phyloP scores from a whole-genome alignment of 1,140 invertebrate genomes.

The Ganaspis sp. region DNA sequence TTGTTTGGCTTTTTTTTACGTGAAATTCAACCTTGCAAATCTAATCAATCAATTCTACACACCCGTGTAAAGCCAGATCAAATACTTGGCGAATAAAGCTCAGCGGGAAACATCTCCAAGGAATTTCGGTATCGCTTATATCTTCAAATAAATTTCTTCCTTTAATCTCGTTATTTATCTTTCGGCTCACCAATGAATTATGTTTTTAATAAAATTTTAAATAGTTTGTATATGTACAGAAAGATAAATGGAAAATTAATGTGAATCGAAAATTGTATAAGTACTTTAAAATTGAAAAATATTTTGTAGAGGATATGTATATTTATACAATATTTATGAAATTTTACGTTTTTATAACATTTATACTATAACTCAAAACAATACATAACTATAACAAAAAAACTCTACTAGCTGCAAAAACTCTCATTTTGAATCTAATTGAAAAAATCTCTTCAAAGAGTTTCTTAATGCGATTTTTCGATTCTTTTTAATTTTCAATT shows the following conservation, averaged over 20 bases:
- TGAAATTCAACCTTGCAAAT: background rate
- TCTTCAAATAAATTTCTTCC: background rate
- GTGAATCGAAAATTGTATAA: no score
- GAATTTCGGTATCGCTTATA: constrained; percentile 10
- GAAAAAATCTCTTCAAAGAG: no score
- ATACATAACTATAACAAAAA: no score
- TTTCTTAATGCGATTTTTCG: no score
- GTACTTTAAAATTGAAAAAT: no score
- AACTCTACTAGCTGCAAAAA: no score
- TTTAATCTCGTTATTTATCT: background rate
- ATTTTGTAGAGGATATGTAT: no score
- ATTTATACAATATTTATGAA: no score
- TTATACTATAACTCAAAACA: no score
- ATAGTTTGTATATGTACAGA: background rate
- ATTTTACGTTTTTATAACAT: no score
- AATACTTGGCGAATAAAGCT: constrained; percentile 3
- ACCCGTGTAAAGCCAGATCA: background rate
- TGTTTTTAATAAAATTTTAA: background rate
- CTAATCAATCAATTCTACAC: constrained; percentile 6
- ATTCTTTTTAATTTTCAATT: background rate
- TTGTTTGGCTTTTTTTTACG: background rate
- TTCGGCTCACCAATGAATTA: background rate
- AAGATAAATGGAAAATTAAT: background rate
- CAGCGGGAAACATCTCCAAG: background rate
- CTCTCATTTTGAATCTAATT: no score